phyloP scores from a whole-genome alignment of 2,797 vertebrate species.

The Pseudomugil tenellus region DNA sequence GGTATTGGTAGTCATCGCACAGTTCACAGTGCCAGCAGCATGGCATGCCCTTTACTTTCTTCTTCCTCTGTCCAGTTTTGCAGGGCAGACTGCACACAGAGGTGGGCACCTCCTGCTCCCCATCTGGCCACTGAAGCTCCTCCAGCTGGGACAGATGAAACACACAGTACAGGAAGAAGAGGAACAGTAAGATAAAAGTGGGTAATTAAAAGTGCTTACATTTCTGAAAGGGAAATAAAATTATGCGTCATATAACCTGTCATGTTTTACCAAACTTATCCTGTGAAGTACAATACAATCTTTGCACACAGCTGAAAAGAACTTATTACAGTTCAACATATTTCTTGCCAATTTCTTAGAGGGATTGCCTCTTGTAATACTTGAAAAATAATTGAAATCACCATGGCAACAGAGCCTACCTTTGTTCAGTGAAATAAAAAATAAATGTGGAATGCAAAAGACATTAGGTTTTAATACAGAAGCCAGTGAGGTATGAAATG shows the following conservation, averaged over 20 bases:
- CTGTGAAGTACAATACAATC: constrained; percentile 13
- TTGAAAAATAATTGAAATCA: constrained; percentile 73
- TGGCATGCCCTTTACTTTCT: constrained; percentile 94
- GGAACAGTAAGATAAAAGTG: constrained; percentile 26
- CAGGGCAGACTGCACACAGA: constrained; percentile 96
- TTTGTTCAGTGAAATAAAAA: constrained; percentile 73
- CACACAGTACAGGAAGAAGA: constrained; percentile 23
- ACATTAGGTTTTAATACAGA: constrained; percentile 74
- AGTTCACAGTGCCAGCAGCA: constrained; percentile 99
- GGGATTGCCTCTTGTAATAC: constrained; percentile 63
- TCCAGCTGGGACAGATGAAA: constrained; percentile 86
- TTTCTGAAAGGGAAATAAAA: background rate
- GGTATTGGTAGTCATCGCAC: constrained; percentile 96
- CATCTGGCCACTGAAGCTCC: constrained; percentile 95
- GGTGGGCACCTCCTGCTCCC: constrained; percentile 86
- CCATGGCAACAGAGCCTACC: constrained; percentile 75
- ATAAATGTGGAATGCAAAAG: constrained; percentile 69
- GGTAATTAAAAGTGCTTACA: background rate
- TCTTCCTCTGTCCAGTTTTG: constrained; percentile 94
- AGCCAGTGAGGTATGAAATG: constrained; percentile 73
- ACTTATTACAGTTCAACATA: constrained; percentile 38
- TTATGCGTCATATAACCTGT: background rate
- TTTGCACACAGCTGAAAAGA: constrained; percentile 17
- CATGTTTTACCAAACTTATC: background rate
- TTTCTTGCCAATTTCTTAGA: constrained; percentile 49